Conservation (phyloP, 2,888 invertebrate genomes). For the Lasioglossum zephyrum region DNA sequence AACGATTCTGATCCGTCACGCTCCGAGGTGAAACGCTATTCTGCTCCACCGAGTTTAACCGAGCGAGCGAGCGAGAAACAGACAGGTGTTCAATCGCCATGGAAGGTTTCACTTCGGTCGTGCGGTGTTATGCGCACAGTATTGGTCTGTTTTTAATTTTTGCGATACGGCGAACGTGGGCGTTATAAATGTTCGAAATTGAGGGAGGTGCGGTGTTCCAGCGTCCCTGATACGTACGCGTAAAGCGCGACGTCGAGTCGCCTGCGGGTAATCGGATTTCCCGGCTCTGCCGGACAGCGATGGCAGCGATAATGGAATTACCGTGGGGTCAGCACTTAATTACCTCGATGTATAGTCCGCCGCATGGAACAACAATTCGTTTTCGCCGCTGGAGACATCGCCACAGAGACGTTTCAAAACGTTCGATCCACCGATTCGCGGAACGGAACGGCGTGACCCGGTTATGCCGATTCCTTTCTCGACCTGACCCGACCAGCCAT, state of each 20-base stretch:
- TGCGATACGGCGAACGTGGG: background rate
- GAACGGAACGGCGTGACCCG: constrained; percentile 23
- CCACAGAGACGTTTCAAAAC: constrained; percentile 11
- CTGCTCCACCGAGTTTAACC: too few species aligned
- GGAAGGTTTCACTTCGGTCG: too few species aligned
- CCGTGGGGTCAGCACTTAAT: constrained; percentile 69
- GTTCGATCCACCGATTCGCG: constrained; percentile 15
- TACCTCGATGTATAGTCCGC: constrained; percentile 58
- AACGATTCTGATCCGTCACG: too few species aligned
- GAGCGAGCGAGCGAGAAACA: too few species aligned
- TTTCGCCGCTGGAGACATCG: constrained; percentile 10
- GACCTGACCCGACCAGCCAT: background rate
- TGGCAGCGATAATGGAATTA: constrained; percentile 72
- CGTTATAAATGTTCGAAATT: constrained; percentile 38
- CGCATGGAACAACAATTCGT: constrained; percentile 45
- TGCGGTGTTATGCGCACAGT: too few species aligned
- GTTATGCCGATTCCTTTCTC: constrained; percentile 21
- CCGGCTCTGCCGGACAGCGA: constrained; percentile 55
- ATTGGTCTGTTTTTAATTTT: too few species aligned
- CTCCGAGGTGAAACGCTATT: too few species aligned
- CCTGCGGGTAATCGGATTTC: constrained; percentile 68
- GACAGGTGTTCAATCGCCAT: too few species aligned
- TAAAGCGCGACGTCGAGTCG: constrained; percentile 50
- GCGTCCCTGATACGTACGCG: constrained; percentile 23
- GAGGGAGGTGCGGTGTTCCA: constrained; percentile 9